Evolutionary conservation across 2,888 invertebrate species (phyloP).

Genomic region (Trissoscelio sp.): DNA sequence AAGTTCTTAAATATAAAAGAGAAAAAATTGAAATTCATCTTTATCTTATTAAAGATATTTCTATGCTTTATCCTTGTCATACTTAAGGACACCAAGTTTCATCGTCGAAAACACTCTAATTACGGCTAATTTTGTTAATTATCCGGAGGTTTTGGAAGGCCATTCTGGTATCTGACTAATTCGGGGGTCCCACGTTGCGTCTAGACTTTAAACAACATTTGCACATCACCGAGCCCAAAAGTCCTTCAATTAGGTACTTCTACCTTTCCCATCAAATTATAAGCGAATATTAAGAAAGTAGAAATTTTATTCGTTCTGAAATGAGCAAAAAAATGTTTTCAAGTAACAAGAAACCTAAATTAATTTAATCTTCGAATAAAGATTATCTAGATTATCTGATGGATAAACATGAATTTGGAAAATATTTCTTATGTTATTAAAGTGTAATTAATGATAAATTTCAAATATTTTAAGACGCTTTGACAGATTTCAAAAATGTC

Average conservation of each 20-base stretch:
- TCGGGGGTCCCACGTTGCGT: conserved; percentile 82
- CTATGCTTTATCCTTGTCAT: conserved; percentile 44
- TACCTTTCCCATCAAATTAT: conserved; percentile 66
- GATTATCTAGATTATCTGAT: no score
- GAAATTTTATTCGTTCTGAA: no score
- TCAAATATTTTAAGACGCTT: no score
- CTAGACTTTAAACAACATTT: conserved; percentile 83
- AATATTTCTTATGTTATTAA: no score
- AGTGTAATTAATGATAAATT: no score
- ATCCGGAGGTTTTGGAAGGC: conserved; percentile 75
- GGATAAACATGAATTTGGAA: no score
- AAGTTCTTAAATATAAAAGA: no score
- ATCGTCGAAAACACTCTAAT: conserved; percentile 77
- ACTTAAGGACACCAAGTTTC: conserved; percentile 56
- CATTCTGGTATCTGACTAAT: conserved; percentile 79
- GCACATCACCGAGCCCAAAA: conserved; percentile 72
- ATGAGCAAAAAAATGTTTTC: no score
- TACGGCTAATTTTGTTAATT: conserved; percentile 83
- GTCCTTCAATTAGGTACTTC: conserved; percentile 76
- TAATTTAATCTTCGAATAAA: no score
- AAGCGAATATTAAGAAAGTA: conserved; percentile 38
- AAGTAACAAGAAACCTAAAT: no score
- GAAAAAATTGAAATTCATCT: no score
- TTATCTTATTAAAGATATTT: conserved; percentile 10
- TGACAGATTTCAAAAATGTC: no score